Percentiles rank a stretch among this genome's conserved stretches.
Evolutionary conservation across 2,113 vertebrate genomes (phyloP).

Genomic region (Cochlearius cochlearius): DNA sequence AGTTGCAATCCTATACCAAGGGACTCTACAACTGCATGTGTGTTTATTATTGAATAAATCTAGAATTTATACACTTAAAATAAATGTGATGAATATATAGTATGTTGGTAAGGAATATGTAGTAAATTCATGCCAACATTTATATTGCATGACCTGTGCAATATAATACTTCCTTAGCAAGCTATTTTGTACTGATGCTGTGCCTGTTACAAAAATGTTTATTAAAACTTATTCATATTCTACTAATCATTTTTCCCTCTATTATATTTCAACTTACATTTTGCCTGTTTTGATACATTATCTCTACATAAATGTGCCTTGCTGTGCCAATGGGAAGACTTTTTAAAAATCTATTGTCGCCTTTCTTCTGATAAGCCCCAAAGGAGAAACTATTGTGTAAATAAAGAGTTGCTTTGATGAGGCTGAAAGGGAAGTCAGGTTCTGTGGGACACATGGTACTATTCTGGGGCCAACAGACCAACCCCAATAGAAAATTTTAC

Average conservation of each 20-base stretch:
- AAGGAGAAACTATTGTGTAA: not conserved
- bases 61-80: not conserved
- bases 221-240: not conserved
- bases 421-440: not conserved
- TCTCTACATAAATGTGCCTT: not conserved
- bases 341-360: not conserved
- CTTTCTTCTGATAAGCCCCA: not conserved
- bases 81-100: not conserved
- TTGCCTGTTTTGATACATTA: not conserved
- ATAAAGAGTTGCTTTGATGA: not conserved
- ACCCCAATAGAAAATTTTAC: not conserved
- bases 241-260: not conserved
- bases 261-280: not conserved
- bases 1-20: not conserved
- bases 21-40: not conserved
- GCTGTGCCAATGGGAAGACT: not conserved
- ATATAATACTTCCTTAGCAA: not conserved
- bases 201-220: not conserved
- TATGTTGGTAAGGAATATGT: not conserved
- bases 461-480: not conserved
- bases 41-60: not conserved
- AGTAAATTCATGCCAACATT: not conserved
- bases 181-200: not conserved
- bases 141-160: not conserved
- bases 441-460: not conserved